Conservation (phyloP, 1,140 invertebrate genomes). For the Danaus melanippus region DNA sequence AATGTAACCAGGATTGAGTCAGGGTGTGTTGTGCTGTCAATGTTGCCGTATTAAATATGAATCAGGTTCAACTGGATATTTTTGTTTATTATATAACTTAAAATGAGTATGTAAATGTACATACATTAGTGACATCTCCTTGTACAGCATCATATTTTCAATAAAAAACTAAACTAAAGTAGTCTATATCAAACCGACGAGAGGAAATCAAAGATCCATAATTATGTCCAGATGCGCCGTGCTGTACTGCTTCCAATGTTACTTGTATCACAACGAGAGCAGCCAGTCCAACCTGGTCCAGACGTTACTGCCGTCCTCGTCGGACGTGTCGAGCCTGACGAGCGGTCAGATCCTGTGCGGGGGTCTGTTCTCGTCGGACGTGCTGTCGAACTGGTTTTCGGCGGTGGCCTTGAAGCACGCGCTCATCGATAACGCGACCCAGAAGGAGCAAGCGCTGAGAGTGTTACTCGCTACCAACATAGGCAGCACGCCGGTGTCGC, state of each 20-base stretch:
- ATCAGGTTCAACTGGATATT: too few species aligned
- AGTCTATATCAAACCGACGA: background rate
- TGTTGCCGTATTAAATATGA: too few species aligned
- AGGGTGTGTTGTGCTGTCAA: too few species aligned
- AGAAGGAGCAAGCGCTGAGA: conserved; percentile 94
- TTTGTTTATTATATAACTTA: too few species aligned
- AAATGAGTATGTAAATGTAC: too few species aligned
- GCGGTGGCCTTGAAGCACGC: conserved; percentile 92
- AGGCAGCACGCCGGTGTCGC: conserved; percentile 86
- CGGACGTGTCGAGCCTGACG: conserved; percentile 79
- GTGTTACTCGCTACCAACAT: conserved; percentile 92
- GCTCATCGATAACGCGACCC: conserved; percentile 88
- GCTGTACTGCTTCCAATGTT: conserved; percentile 98
- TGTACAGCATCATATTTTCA: too few species aligned
- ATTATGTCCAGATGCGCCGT: conserved; percentile 82
- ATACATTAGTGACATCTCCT: too few species aligned
- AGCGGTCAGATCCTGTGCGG: conserved; percentile 95
- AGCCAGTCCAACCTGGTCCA: conserved; percentile 91
- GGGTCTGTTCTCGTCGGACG: conserved; percentile 90
- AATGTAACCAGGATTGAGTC: too few species aligned
- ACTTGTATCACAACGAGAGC: conserved; percentile 93
- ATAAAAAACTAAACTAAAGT: background rate
- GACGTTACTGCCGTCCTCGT: conserved; percentile 89
- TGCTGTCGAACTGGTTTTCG: conserved; percentile 98
- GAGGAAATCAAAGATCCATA: background rate